Percentiles rank a stretch among this genome's conserved stretches.
Conservation (phyloP, 2,113 vertebrate genomes). For the Protobothrops mucrosquamatus region DNA sequence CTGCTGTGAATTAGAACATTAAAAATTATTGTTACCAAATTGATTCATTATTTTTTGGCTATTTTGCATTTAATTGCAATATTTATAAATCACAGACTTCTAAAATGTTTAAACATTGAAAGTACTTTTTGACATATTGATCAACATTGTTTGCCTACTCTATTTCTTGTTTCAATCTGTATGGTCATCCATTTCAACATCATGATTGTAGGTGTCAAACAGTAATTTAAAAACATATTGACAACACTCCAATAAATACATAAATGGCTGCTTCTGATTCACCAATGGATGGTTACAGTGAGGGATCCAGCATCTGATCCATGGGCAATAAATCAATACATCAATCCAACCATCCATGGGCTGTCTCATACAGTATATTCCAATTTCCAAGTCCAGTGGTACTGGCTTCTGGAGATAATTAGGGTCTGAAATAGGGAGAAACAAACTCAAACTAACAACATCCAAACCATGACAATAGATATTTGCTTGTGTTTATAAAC, state of each 20-base stretch:
- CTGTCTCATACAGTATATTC: background rate
- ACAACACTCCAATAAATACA: background rate
- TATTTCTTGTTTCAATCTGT: background rate
- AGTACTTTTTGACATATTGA: too few relatives aligned
- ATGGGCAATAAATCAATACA: background rate
- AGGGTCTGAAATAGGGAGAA: background rate
- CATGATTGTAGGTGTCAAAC: background rate
- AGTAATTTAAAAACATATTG: background rate
- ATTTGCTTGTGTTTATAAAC: background rate
- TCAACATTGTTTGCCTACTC: too few relatives aligned
- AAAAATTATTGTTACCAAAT: background rate
- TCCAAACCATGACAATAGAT: background rate
- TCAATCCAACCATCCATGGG: background rate
- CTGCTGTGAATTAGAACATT: constrained; percentile 61
- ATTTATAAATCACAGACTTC: background rate
- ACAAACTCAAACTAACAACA: background rate
- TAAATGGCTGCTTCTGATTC: background rate
- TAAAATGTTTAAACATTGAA: background rate
- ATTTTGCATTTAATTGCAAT: background rate
- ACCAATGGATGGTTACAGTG: background rate
- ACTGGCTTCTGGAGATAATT: background rate
- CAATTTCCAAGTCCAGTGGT: background rate
- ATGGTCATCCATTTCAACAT: background rate
- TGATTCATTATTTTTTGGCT: background rate
- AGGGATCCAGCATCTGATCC: background rate